These are phyloP conservation scores for Lomographa bimaculata DNA, from an alignment of 2,888 invertebrate species.

Conservation along the genomic window DNA sequence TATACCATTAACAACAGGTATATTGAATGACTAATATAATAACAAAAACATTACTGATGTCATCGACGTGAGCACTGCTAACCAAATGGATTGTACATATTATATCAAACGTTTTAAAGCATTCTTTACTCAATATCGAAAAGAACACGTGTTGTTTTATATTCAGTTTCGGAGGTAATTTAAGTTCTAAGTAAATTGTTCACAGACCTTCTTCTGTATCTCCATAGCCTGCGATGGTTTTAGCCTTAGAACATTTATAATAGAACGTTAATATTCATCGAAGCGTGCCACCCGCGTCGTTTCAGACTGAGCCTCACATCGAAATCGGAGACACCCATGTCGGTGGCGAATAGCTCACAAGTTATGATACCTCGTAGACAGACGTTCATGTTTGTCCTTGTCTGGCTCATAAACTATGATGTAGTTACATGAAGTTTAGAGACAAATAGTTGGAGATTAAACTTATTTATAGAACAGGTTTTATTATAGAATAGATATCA, in stretches of 20 bases:
- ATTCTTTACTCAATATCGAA: constrained; percentile 8
- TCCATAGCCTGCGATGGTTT: constrained; percentile 34
- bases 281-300: constrained; percentile 72
- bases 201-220: too few relatives aligned
- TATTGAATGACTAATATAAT: constrained; percentile 46
- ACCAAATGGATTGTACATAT: constrained; percentile 7
- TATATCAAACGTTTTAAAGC: constrained; percentile 9
- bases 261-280: constrained; percentile 69
- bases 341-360: constrained; percentile 44
- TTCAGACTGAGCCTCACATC: constrained; percentile 48
- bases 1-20: constrained; percentile 48
- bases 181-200: too few relatives aligned
- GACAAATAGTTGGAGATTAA: constrained; percentile 48
- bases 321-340: constrained; percentile 61
- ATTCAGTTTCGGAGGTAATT: too few relatives aligned
- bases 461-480: constrained; percentile 48
- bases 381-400: constrained; percentile 33
- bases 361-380: constrained; percentile 42
- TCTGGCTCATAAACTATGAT: constrained; percentile 1
- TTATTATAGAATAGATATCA: constrained; percentile 60
- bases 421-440: constrained; percentile 24
- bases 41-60: constrained; percentile 55
- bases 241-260: constrained; percentile 57
- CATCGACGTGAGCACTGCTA: constrained; percentile 34
- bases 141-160: constrained; percentile 1